These are phyloP conservation scores for Pocota personata DNA, from an alignment of 2,888 invertebrate species.

Conservation along the genomic window DNA sequence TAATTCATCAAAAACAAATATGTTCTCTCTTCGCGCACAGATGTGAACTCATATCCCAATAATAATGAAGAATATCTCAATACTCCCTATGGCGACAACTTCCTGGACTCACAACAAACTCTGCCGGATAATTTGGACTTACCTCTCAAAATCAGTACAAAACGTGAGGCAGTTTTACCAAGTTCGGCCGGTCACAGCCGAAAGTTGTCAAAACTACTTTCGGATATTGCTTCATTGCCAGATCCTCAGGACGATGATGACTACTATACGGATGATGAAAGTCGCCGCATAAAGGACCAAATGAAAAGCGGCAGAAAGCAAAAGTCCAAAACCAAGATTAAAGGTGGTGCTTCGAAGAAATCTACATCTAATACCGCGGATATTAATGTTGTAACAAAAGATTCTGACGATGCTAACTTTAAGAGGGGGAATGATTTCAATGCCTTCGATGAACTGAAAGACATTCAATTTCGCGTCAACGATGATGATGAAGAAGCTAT, in stretches of 20 bases:
- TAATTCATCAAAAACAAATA: neutral
- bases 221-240: constrained; percentile 29
- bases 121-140: constrained; percentile 7
- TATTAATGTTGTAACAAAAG: neutral
- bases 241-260: constrained; percentile 15
- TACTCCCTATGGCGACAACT: constrained; percentile 36
- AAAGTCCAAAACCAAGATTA: constrained; percentile 30
- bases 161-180: constrained; percentile 52
- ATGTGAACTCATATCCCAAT: constrained; percentile 16
- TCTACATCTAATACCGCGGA: neutral
- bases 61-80: constrained; percentile 30
- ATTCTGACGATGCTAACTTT: neutral
- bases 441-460: constrained; percentile 64
- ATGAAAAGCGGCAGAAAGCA: constrained; percentile 11
- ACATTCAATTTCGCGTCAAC: constrained; percentile 73
- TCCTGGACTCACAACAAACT: constrained; percentile 38
- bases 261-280: neutral
- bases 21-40: neutral
- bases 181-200: constrained; percentile 9
- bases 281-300: constrained; percentile 29
- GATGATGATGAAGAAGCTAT: constrained; percentile 73
- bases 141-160: constrained; percentile 23
- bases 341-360: no score
- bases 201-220: constrained; percentile 19
- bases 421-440: constrained; percentile 22